phyloP scores from a whole-genome alignment of 2,113 vertebrate genomes.

The Lates calcarifer region DNA sequence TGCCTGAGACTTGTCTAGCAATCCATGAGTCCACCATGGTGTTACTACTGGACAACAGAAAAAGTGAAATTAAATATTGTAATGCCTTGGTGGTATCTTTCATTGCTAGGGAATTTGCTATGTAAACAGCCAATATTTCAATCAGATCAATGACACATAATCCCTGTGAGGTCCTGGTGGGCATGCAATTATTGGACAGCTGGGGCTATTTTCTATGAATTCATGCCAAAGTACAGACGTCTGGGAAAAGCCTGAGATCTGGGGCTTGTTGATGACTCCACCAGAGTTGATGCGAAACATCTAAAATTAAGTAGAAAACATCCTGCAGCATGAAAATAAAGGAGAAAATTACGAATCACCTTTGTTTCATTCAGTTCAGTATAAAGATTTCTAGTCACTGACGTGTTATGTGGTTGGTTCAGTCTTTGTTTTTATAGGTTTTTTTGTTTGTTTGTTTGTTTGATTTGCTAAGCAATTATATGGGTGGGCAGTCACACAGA shows the following conservation, averaged over 20 bases:
- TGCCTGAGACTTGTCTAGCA: conserved; percentile 25
- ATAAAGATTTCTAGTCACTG: not conserved
- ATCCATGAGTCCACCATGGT: conserved; percentile 18
- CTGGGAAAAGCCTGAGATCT: conserved; percentile 7
- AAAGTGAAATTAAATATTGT: conserved; percentile 52
- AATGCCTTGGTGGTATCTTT: conserved; percentile 42
- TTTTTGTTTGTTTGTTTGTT: not conserved
- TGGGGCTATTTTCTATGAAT: conserved; percentile 28
- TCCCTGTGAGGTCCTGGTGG: conserved; percentile 53
- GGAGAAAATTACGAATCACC: not conserved
- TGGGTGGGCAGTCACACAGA: not conserved
- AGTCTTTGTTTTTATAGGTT: not conserved
- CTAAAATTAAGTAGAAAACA: not conserved
- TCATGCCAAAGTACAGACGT: conserved; percentile 16
- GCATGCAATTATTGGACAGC: conserved; percentile 20
- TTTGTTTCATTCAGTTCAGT: not conserved
- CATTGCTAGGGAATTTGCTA: conserved; percentile 45
- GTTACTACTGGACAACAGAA: conserved; percentile 42
- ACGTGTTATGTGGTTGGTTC: not conserved
- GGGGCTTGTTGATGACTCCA: conserved; percentile 10
- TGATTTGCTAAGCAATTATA: not conserved
- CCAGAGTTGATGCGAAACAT: conserved; percentile 1
- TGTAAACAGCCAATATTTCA: conserved; percentile 57
- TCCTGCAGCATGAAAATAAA: not conserved
- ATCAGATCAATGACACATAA: conserved; percentile 45